These are phyloP conservation scores for Lucifuga dentata DNA, from an alignment of 2,113 vertebrate species.

Conservation along the genomic window DNA sequence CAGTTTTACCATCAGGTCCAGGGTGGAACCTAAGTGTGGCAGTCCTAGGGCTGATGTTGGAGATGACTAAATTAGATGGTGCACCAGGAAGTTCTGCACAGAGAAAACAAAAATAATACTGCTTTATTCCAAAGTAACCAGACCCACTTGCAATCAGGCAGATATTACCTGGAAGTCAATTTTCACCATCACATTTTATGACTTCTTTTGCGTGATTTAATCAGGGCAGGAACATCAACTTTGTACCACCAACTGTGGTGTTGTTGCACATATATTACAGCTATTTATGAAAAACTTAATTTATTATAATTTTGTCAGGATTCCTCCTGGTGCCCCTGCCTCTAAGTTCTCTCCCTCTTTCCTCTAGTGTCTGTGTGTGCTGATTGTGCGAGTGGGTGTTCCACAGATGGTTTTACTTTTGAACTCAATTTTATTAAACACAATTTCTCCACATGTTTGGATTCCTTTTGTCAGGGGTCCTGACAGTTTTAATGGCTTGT, in stretches of 20 bases:
- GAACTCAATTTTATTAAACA: no score
- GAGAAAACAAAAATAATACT: neutral
- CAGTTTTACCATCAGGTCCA: conserved; percentile 90
- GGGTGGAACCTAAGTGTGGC: conserved; percentile 90
- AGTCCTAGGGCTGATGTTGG: conserved; percentile 93
- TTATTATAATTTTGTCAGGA: no score
- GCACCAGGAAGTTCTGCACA: conserved; percentile 90
- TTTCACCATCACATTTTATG: neutral
- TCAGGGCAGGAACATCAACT: conserved; percentile 9
- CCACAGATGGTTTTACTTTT: no score
- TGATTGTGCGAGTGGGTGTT: no score
- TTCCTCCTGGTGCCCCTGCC: no score
- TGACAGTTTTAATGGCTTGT: conserved; percentile 3
- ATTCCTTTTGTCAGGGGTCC: no score
- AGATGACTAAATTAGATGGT: conserved; percentile 91
- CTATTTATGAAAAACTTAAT: conserved; percentile 22
- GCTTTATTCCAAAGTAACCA: conserved; percentile 1
- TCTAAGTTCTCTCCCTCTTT: no score
- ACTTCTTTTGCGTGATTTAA: conserved; percentile 13
- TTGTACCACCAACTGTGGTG: conserved; percentile 1
- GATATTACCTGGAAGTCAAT: neutral
- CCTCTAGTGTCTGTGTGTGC: no score
- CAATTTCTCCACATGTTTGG: no score
- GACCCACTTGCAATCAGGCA: neutral
- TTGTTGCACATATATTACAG: neutral